These are phyloP conservation scores for Cnemophilus loriae DNA, from an alignment of 2,113 vertebrate genomes.

Conservation along the genomic window DNA sequence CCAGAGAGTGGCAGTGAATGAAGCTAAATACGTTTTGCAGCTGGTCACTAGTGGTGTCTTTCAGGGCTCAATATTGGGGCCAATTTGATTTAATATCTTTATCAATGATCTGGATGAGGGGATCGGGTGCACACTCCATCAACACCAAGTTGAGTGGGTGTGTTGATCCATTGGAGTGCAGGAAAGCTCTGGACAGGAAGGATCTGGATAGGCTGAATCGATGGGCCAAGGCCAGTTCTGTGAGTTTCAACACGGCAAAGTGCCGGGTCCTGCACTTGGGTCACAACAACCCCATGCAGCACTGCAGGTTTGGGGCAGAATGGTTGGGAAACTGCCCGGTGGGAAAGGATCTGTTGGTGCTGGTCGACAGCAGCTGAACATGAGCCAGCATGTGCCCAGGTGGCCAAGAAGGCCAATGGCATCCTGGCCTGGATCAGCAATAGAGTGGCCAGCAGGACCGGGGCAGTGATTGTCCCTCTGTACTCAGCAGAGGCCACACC, in stretches of 20 bases:
- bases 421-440: neutral
- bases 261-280: neutral
- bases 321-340: neutral
- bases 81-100: neutral
- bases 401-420: neutral
- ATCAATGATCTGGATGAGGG: accelerated
- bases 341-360: neutral
- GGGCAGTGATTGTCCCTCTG: neutral
- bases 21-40: neutral
- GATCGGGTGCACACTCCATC: accelerated
- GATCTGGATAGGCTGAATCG: neutral
- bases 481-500: neutral
- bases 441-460: neutral
- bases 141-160: neutral
- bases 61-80: neutral
- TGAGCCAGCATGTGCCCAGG: neutral
- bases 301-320: neutral
- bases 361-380: neutral
- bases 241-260: neutral
- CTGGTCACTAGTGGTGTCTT: neutral
- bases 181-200: neutral
- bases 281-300: neutral
- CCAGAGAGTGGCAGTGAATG: neutral
- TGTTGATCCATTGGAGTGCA: neutral
- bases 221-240: neutral